A percentile compares a stretch with the other conserved stretches of the same genome.
These are phyloP conservation scores for Lamellibrachia luymesi DNA, from an alignment of 1,140 invertebrate species.

Conservation along the genomic window DNA sequence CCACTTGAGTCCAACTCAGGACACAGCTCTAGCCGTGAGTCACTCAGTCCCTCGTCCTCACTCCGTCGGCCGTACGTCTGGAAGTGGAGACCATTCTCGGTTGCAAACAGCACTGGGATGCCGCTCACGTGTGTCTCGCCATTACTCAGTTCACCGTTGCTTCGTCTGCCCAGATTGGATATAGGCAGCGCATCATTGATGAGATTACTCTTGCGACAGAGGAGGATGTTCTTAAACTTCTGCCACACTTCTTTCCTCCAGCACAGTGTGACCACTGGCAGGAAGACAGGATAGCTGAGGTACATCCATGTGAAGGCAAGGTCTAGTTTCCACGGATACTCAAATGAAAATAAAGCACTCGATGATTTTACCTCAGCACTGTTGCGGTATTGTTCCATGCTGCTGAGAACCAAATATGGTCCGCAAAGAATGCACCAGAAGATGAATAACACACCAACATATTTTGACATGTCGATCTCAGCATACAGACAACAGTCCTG, in stretches of 20 bases:
- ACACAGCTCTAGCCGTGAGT: neutral
- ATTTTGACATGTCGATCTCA: slow-evolving; percentile 35
- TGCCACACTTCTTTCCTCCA: slow-evolving; percentile 48
- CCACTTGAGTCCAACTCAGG: slow-evolving; percentile 26
- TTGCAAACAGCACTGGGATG: slow-evolving; percentile 52
- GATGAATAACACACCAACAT: slow-evolving; percentile 36
- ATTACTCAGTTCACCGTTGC: neutral
- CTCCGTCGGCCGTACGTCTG: slow-evolving; percentile 34
- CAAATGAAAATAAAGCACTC: slow-evolving; percentile 19
- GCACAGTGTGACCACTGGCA: slow-evolving; percentile 41
- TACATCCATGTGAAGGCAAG: slow-evolving; percentile 45
- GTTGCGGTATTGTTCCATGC: slow-evolving; percentile 39
- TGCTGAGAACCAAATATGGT: slow-evolving; percentile 40
- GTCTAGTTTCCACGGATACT: slow-evolving; percentile 39
- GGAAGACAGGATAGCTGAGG: slow-evolving; percentile 40
- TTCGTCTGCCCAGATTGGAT: neutral
- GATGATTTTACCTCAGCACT: slow-evolving; percentile 32
- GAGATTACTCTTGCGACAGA: slow-evolving; percentile 46
- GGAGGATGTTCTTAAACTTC: slow-evolving; percentile 41
- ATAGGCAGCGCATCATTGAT: slow-evolving; percentile 29
- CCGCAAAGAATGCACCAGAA: slow-evolving; percentile 42
- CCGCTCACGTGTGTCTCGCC: slow-evolving; percentile 29
- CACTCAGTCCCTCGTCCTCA: neutral
- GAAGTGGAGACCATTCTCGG: slow-evolving; percentile 48
- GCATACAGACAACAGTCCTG: slow-evolving; percentile 22